phyloP scores from a whole-genome alignment of 2,797 vertebrate genomes.

The Onychomys torridus region DNA sequence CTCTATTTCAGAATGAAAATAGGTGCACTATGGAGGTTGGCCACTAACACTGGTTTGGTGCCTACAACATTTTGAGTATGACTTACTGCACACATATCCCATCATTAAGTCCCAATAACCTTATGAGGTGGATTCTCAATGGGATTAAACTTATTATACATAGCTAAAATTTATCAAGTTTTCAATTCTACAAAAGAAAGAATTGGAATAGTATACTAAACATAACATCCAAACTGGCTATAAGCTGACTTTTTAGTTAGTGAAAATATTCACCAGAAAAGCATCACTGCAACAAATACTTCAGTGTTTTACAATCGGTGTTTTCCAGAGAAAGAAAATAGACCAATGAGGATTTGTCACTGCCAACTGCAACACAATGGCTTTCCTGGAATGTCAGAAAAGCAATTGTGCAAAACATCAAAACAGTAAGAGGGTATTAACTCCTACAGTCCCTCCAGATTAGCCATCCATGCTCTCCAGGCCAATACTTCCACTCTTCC shows the following conservation, averaged over 20 bases:
- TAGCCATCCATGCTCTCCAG: not conserved
- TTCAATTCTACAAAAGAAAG: conserved; percentile 16
- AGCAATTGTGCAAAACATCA: not conserved
- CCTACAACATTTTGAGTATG: not conserved
- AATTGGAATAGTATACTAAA: not conserved
- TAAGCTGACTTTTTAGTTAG: not conserved
- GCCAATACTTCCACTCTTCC: rapidly evolving
- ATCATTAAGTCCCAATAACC: not conserved
- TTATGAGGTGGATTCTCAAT: conserved; percentile 28
- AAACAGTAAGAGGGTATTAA: not conserved
- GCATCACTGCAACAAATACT: conserved; percentile 8
- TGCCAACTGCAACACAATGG: conserved; percentile 50
- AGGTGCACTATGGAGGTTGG: not conserved
- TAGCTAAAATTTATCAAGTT: conserved; percentile 10
- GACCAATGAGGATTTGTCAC: conserved; percentile 33
- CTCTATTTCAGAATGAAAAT: not conserved
- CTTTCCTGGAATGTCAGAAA: conserved; percentile 33
- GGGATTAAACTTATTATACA: not conserved
- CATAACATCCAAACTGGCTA: conserved; percentile 19
- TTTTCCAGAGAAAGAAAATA: conserved; percentile 59
- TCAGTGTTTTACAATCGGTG: not conserved
- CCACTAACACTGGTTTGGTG: not conserved
- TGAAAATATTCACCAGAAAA: conserved; percentile 53
- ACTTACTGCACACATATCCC: not conserved
- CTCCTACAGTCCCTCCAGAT: not conserved